Evolutionary conservation across 2,113 vertebrate species (phyloP).

Genomic region (Rhagologus leucostigma): DNA sequence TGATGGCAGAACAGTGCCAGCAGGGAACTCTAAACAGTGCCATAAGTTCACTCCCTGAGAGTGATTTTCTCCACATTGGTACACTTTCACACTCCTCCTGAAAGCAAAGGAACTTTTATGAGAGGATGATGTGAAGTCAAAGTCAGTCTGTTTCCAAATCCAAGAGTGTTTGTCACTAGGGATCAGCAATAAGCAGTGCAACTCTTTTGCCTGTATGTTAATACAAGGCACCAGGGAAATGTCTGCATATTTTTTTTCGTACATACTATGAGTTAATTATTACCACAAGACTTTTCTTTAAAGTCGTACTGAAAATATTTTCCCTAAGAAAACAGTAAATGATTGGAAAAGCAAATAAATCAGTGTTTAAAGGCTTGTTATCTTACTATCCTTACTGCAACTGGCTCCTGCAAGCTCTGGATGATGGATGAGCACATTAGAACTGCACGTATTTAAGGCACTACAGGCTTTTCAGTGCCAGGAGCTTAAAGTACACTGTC

Average conservation of each 20-base stretch:
- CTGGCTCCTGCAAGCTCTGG: constrained; percentile 26
- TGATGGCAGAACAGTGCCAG: neutral
- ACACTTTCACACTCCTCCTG: neutral
- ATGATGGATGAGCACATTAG: constrained; percentile 58
- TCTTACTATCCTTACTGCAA: constrained; percentile 34
- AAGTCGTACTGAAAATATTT: constrained; percentile 41
- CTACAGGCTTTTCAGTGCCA: constrained; percentile 41
- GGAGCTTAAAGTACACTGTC: constrained; percentile 43
- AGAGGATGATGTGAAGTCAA: neutral
- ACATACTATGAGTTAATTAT: constrained; percentile 31
- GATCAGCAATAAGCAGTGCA: neutral
- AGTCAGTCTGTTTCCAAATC: constrained; percentile 2
- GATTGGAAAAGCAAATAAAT: constrained; percentile 59
- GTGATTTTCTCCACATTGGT: neutral
- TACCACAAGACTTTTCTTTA: constrained; percentile 43
- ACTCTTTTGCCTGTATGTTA: constrained; percentile 20
- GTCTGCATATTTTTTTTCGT: neutral
- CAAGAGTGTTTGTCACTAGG: neutral
- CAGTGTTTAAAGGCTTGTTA: constrained; percentile 48
- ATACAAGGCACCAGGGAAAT: constrained; percentile 42
- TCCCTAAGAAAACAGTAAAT: constrained; percentile 39
- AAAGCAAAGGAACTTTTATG: neutral
- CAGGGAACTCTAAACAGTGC: neutral
- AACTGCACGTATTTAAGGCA: constrained; percentile 43
- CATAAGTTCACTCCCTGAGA: neutral